A percentile compares a stretch with the other conserved stretches of the same genome.
Evolutionary conservation across 2,113 vertebrate species (phyloP).

Genomic region (Urocolius indicus): DNA sequence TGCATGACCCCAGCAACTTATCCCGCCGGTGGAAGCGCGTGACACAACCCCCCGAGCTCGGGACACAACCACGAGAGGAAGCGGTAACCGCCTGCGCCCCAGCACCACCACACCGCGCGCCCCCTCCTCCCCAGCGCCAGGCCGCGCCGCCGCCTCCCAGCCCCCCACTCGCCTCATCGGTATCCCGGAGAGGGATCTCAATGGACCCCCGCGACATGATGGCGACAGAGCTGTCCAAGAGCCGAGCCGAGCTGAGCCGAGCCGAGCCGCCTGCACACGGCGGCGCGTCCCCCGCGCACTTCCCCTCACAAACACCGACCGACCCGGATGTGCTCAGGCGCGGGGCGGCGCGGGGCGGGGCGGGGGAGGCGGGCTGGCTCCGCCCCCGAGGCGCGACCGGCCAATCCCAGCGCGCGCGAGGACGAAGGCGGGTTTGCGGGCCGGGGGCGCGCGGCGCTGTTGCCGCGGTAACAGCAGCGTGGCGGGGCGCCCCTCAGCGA

Average conservation of each 20-base stretch:
- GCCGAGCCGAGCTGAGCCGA: no score
- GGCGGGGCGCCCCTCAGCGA: no score
- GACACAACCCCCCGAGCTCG: not conserved
- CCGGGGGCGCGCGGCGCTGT: not conserved
- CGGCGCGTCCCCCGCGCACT: not conserved
- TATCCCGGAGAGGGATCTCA: slow-evolving; percentile 65
- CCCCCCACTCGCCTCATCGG: slow-evolving; percentile 50
- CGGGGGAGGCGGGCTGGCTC: not conserved
- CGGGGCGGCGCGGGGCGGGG: no score
- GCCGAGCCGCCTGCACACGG: not conserved
- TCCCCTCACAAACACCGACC: slow-evolving; percentile 9
- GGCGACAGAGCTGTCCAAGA: not conserved
- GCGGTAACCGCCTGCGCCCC: not conserved
- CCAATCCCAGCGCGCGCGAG: not conserved
- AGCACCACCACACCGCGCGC: not conserved
- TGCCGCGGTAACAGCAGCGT: not conserved
- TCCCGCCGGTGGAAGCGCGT: not conserved
- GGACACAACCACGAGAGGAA: not conserved
- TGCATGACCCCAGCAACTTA: not conserved
- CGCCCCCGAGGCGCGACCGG: not conserved
- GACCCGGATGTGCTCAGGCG: slow-evolving; percentile 59
- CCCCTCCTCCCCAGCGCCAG: not conserved
- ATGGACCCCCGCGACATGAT: slow-evolving; percentile 62
- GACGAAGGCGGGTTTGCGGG: no score
- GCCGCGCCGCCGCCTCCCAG: not conserved